Percentiles rank a stretch among this genome's conserved stretches.
Evolutionary conservation across 2,888 invertebrate genomes (phyloP).

Genomic region (Chrysotoxum bicinctum): DNA sequence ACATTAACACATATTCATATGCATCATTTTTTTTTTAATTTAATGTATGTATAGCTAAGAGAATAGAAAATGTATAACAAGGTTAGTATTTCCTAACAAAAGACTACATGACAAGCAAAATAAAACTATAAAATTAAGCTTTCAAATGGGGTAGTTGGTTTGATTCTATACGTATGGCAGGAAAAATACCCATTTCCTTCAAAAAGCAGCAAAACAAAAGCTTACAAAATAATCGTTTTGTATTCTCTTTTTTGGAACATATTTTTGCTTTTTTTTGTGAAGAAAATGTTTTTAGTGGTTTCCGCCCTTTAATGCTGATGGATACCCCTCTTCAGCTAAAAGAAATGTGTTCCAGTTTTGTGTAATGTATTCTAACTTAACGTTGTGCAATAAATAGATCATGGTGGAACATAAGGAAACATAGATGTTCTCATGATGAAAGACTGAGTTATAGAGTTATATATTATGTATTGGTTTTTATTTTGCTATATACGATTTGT

Average conservation of each 20-base stretch:
- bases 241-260: not conserved
- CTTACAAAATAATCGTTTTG: conserved; percentile 28
- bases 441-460: conserved; percentile 13
- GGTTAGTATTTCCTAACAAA: conserved; percentile 10
- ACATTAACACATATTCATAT: not conserved
- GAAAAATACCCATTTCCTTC: conserved; percentile 37
- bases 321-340: conserved; percentile 33
- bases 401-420: conserved; percentile 14
- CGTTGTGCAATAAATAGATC: conserved; percentile 47
- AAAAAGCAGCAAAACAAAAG: conserved; percentile 43
- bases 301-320: conserved; percentile 50
- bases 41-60: not conserved
- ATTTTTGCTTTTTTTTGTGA: conserved; percentile 3
- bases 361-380: conserved; percentile 55
- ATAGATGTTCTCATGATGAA: conserved; percentile 7
- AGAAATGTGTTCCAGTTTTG: conserved; percentile 54
- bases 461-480: too few species aligned
- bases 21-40: not conserved
- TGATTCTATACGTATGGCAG: not conserved
- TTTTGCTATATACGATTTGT: too few species aligned
- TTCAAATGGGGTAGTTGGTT: not conserved
- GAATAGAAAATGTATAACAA: not conserved
- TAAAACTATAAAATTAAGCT: conserved; percentile 37
- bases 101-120: conserved; percentile 12
- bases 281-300: conserved; percentile 35